A percentile compares a stretch with the other conserved stretches of the same genome.
These are phyloP conservation scores for Rafetus swinhoei DNA, from an alignment of 2,113 vertebrate species.

Conservation along the genomic window DNA sequence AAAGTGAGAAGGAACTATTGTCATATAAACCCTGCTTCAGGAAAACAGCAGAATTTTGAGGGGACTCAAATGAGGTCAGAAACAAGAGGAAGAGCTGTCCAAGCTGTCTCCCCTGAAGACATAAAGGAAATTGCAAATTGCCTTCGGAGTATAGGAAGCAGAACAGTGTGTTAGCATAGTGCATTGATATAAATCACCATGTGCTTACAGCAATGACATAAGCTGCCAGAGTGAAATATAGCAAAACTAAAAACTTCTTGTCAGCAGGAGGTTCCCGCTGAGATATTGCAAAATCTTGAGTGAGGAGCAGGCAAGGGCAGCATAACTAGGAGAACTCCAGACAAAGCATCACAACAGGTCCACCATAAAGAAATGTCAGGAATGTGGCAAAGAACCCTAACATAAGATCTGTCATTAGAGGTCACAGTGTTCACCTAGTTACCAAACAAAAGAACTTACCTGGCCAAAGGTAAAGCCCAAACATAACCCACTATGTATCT, in stretches of 20 bases:
- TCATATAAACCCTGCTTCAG: neutral
- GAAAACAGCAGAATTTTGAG: neutral
- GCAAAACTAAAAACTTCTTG: rapidly evolving
- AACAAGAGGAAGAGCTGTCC: neutral
- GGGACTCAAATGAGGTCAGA: neutral
- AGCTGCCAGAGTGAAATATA: neutral
- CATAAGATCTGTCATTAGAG: neutral
- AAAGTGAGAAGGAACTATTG: neutral
- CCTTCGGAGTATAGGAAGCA: neutral
- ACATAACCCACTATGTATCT: neutral
- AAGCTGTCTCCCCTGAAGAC: neutral
- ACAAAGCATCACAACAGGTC: neutral
- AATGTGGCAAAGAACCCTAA: neutral
- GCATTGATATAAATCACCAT: rapidly evolving
- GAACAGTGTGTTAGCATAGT: neutral
- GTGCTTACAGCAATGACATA: rapidly evolving
- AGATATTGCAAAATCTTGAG: neutral
- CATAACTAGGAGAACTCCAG: neutral
- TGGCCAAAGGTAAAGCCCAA: neutral
- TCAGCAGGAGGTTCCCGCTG: rapidly evolving
- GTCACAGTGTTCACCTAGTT: neutral
- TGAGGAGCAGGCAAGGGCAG: neutral
- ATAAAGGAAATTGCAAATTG: neutral
- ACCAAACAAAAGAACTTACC: neutral
- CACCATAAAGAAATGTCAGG: neutral